Percentiles rank a stretch among this genome's conserved stretches.
phyloP scores from a whole-genome alignment of 2,797 vertebrate genomes.

The Odontamblyopus lacepedii region DNA sequence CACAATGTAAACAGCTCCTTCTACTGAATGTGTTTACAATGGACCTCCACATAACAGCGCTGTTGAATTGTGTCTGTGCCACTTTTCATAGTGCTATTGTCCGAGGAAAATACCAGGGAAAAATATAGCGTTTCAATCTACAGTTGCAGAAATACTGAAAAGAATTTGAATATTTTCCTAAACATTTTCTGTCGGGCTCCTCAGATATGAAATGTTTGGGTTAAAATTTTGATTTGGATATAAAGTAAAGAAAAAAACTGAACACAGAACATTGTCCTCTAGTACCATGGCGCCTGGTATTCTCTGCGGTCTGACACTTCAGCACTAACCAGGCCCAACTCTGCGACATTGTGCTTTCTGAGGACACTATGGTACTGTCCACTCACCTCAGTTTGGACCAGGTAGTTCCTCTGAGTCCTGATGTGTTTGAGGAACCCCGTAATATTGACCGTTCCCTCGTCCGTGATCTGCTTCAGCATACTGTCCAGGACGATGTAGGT shows the following conservation, averaged over 20 bases:
- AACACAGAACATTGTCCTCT: no score
- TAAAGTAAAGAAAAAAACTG: no score
- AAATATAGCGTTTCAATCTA: background rate
- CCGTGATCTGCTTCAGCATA: slow-evolving; percentile 92
- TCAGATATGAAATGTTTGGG: no score
- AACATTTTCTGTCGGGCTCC: no score
- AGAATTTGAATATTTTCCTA: no score
- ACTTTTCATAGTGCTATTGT: background rate
- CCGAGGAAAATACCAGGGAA: background rate
- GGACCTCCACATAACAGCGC: background rate
- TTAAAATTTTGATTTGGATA: no score
- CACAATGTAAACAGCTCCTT: background rate
- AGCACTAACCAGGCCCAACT: no score
- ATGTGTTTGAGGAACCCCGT: slow-evolving; percentile 95
- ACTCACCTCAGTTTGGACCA: slow-evolving; percentile 97
- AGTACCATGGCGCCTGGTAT: no score
- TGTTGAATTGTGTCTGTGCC: background rate
- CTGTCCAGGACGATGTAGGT: slow-evolving; percentile 97
- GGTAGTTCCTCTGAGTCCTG: slow-evolving; percentile 92
- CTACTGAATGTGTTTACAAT: background rate
- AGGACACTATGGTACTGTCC: slow-evolving; percentile 1
- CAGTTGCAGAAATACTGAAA: background rate
- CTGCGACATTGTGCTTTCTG: no score
- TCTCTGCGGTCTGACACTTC: no score
- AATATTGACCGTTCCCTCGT: slow-evolving; percentile 86